Conservation (phyloP, 2,888 invertebrate species). For the Apodemia mormo region DNA sequence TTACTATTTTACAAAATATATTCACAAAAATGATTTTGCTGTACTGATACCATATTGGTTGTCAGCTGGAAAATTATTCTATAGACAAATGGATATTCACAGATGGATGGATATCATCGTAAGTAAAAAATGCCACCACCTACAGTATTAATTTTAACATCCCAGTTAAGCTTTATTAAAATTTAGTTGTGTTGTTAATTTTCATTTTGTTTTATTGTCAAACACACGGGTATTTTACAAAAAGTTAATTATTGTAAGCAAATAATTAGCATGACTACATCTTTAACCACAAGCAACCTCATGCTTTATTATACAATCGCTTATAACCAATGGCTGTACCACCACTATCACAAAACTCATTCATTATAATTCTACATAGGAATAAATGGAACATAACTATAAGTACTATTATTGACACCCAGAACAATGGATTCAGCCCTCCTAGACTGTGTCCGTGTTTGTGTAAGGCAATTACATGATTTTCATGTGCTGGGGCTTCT, state of each 20-base stretch:
- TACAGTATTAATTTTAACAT: too few species aligned
- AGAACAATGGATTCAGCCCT: slow-evolving; percentile 94
- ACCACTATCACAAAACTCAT: slow-evolving; percentile 90
- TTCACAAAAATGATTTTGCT: too few species aligned
- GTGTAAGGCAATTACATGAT: slow-evolving; percentile 94
- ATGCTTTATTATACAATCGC: slow-evolving; percentile 87
- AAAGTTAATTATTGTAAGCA: neutral
- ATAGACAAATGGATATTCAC: too few species aligned
- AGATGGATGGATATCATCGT: too few species aligned
- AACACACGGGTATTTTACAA: neutral
- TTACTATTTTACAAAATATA: too few species aligned
- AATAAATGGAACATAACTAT: slow-evolving; percentile 96
- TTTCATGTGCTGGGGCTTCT: slow-evolving; percentile 95
- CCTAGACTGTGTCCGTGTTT: slow-evolving; percentile 95
- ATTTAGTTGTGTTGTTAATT: neutral
- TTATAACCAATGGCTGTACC: slow-evolving; percentile 86
- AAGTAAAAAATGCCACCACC: too few species aligned
- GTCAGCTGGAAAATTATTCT: too few species aligned
- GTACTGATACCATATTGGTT: too few species aligned
- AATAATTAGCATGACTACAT: slow-evolving; percentile 5
- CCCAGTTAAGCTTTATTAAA: neutral
- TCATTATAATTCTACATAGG: slow-evolving; percentile 94
- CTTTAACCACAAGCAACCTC: slow-evolving; percentile 44
- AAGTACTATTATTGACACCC: slow-evolving; percentile 93
- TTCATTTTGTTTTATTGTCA: neutral